Conservation (phyloP, 2,888 invertebrate genomes). For the Lordiphosa fenestrarum region DNA sequence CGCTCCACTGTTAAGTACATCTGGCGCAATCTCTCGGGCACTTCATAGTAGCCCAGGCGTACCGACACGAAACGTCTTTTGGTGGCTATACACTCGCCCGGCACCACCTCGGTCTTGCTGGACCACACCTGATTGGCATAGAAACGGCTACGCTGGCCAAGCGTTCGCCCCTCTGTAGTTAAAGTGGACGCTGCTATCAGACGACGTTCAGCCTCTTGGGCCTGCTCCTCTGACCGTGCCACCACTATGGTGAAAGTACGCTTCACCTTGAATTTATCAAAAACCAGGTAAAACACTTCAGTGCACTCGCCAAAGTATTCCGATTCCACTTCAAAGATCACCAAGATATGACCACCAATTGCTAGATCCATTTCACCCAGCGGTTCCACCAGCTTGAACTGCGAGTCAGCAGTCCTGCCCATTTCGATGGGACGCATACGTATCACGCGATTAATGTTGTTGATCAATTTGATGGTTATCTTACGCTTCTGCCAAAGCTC, state of each 20-base stretch:
- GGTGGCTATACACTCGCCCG: slow-evolving; percentile 82
- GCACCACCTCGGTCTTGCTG: slow-evolving; percentile 75
- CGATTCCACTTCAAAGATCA: slow-evolving; percentile 57
- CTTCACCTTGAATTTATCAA: slow-evolving; percentile 59
- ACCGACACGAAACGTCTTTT: slow-evolving; percentile 84
- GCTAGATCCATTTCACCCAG: slow-evolving; percentile 13
- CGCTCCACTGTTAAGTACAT: slow-evolving; percentile 80
- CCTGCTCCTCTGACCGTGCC: slow-evolving; percentile 51
- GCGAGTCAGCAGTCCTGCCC: slow-evolving; percentile 32
- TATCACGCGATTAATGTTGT: slow-evolving; percentile 50
- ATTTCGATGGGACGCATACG: slow-evolving; percentile 32
- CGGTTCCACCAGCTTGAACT: slow-evolving; percentile 60
- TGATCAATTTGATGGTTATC: slow-evolving; percentile 50
- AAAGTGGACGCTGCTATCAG: slow-evolving; percentile 36
- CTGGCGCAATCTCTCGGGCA: slow-evolving; percentile 81
- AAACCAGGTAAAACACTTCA: slow-evolving; percentile 57
- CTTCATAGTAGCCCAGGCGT: slow-evolving; percentile 80
- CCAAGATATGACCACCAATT: neutral
- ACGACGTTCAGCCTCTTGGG: slow-evolving; percentile 38
- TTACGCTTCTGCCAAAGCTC: slow-evolving; percentile 78
- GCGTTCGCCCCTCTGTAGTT: slow-evolving; percentile 20
- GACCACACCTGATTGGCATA: slow-evolving; percentile 75
- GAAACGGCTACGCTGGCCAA: slow-evolving; percentile 49
- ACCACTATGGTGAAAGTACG: slow-evolving; percentile 69
- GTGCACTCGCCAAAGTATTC: slow-evolving; percentile 62